Base-by-base conservation (phyloP, 2,797 vertebrate species). In the Eulemur coronatus region DNA sequence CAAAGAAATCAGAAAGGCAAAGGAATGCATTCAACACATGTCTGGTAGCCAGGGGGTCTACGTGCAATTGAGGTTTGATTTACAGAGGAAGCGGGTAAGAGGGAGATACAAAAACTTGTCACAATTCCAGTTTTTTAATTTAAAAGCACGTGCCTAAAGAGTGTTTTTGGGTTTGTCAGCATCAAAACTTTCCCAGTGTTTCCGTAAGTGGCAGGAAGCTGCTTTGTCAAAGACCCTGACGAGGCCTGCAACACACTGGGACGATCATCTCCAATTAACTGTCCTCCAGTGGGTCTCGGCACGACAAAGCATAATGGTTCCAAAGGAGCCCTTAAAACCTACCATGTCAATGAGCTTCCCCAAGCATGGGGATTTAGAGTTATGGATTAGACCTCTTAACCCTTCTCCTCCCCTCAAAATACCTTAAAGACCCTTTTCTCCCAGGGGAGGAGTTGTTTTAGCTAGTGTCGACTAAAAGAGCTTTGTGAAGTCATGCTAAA, bases 341-440 rank as follows among this genome's bases (percentile, higher is more conserved):
- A 72, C 91, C 17, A 15, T 9, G 84, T 72, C 91, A 87, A 80
- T 48, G 73, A 84, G 85, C 57, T 75, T 41, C 86, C 79, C 63
- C 70, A 94, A 67, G 78, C 69, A 48, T 0, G 4, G 65, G 94
- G 92, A 90, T 94, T 95, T 91, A 85, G 67, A 93, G 93, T 84
- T 93, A 97, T 89, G 75, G 85, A 65, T 86, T 82, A 96, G 89
- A 97, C 79, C 91, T 95, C 73, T 79, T 94, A 46, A 95, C 86
- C 48, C 35, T 91, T 52, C 57, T 94, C 73, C 61, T 87, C 81
- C 89, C 67, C 80, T 94, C 86, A 65, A 72, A 93, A 93, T 90
- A 94, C 63, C 72, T 84, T 86, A 73, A 94, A 97, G 96, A 93
- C 55, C 65, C 95, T 73, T 50, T 81, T 6, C 72, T 95, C 94